A percentile compares a stretch with the other conserved stretches of the same genome.
These are phyloP conservation scores for Cosmia pyralina DNA, from an alignment of 2,888 invertebrate genomes.

Conservation along the genomic window DNA sequence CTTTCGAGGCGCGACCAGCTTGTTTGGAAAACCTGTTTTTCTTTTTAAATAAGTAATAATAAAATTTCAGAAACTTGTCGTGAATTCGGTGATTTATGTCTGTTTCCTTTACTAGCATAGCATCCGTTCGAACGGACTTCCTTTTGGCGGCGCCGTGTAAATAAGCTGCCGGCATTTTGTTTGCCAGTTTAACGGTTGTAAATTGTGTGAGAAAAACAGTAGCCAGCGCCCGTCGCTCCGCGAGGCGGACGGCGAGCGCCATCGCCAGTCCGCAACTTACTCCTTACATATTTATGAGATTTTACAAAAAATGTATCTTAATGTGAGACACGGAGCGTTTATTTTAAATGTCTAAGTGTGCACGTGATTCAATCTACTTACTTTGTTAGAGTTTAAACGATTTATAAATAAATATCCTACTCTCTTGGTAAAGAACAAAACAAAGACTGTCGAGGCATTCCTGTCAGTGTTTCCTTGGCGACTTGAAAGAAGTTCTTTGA, in stretches of 20 bases:
- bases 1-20: conserved; percentile 71
- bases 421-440: conserved; percentile 37
- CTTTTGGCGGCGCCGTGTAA: conserved; percentile 84
- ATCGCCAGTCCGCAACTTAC: conserved; percentile 66
- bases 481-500: conserved; percentile 59
- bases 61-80: conserved; percentile 83
- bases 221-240: conserved; percentile 60
- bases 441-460: conserved; percentile 34
- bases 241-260: conserved; percentile 68
- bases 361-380: conserved; percentile 28
- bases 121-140: conserved; percentile 84
- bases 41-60: conserved; percentile 81
- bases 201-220: conserved; percentile 68
- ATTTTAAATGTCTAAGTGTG: conserved; percentile 49
- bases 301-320: conserved; percentile 66
- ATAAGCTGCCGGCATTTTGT: conserved; percentile 84
- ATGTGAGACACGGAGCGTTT: conserved; percentile 58
- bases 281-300: conserved; percentile 82
- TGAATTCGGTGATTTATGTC: conserved; percentile 86
- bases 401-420: conserved; percentile 38
- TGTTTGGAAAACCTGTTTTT: conserved; percentile 77
- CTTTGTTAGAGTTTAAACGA: conserved; percentile 25
- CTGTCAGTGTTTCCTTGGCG: conserved; percentile 50
- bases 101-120: conserved; percentile 80
- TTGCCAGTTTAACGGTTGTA: conserved; percentile 84